Base-by-base conservation (phyloP, 2,888 invertebrate genomes). In the Sphaerophoria rueppellii region DNA sequence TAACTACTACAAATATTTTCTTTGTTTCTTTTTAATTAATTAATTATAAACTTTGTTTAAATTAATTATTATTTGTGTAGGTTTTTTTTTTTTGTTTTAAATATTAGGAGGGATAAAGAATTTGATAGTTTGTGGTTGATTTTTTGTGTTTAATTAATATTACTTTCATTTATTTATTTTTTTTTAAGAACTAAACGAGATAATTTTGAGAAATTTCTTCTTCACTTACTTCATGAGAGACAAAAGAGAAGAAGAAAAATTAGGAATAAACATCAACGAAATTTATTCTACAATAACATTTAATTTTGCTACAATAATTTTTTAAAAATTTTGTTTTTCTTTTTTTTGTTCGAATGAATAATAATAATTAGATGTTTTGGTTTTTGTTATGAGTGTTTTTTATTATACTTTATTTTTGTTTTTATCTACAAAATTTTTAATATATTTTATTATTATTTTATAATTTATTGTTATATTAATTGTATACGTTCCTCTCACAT, bases 401-500 rank as follows among this genome's bases (percentile, higher is more conserved):
- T 70, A 32, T 58, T 14, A 52, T 58, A 52, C 72, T 72, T 76
- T 72, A 48, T 58, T 43, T 60, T 85, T 65, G 70, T 81, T 81
- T 77, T 58, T 85, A 81, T 85, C 81, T 85, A 81, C 81, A 85
- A 81, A 85, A 81, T 73, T 65, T 79, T 79, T 83, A 74, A 80
- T 63, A 32, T 80, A 72, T 69, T 34, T 75, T 71, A 69, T 57
- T 50, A 54, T 82, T 58, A 40, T 55, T 52, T 70, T 78, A 58
- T 82, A 73, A 77, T 82, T 81, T 85, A 85, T 81, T 81, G 77
- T 85, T 73, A 81, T 81, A 77, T 76, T 85, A 85, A 85, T 85
- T 85, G 85, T 85, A 85, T 85, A 85, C 85, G 85, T 85, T 85
- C 73, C 85, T 85, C 81, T 85, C 85, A 85, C 85, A 85, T 81